Base-by-base conservation (phyloP, 2,888 invertebrate species). In the Lasioglossum pauxillum region DNA sequence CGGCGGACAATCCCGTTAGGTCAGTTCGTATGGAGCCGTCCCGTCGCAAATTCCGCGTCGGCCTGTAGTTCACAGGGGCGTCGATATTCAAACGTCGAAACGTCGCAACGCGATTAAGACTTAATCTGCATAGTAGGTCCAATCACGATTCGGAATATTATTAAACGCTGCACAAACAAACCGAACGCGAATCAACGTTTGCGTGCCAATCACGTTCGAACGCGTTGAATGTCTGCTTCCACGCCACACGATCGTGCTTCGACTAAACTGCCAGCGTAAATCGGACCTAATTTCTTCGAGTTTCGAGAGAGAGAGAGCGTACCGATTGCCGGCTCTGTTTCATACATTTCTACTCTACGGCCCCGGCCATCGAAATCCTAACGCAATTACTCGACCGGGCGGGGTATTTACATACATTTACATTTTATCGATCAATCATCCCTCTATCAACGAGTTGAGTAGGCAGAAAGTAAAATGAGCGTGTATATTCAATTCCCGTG, bases 121-220 rank as follows among this genome's bases (percentile, higher is more conserved):
- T 60, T 71, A 60, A 83, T 83, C 74, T 78, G 74, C 78, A 75
- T 83, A 41, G 74, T 74, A 46, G 60, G 27, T 4, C 38, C 78
- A 84, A 84, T 83, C 78, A 64, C 49, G 71, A 12, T 23, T 82
- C 27, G 23, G 83, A 83, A 83, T 84, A 84, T 84, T 78, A 84
- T 84, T 75, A 83, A 72, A 78, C 53, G 60, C 64, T 71, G 53
- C 75, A 64, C 84, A 84, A 83, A 84, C 71, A 75, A 75, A 64
- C 75, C 84, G 44, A 75, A 83, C 71, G 27, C 71, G 46, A 83
- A 84, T 83, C 69, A 44, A 71, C 31, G 64, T 83, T 81, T 53
- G 69, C 57, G 73, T 82, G 73, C 78, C 78, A 78, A 84, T 84
- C 84, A 75, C 75, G 84, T 84, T 46, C 73, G 16, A 12, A 23